A percentile compares a stretch with the other conserved stretches of the same genome.
phyloP scores from a whole-genome alignment of 2,888 invertebrate genomes.

The Malthinus seriepunctatus region DNA sequence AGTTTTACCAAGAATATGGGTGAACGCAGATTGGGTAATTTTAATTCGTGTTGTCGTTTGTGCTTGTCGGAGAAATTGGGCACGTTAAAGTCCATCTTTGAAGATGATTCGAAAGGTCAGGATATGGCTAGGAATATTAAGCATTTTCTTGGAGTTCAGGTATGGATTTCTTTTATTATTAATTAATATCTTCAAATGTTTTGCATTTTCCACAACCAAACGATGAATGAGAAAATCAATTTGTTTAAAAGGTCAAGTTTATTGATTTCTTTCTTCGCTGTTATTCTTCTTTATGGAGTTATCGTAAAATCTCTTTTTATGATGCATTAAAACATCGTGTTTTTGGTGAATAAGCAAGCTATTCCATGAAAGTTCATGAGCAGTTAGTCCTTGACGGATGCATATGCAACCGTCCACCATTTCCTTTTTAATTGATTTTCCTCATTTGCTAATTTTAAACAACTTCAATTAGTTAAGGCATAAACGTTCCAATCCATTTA shows the following conservation, averaged over 20 bases:
- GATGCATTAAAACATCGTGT: no score
- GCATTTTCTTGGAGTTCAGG: slow-evolving; percentile 69
- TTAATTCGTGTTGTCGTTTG: slow-evolving; percentile 51
- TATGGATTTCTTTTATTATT: slow-evolving; percentile 50
- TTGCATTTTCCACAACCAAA: background rate
- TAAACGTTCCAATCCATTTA: no score
- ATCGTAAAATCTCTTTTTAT: no score
- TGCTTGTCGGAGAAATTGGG: slow-evolving; percentile 50
- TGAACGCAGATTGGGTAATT: slow-evolving; percentile 38
- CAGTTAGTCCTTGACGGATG: no score
- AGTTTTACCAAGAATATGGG: slow-evolving; percentile 21
- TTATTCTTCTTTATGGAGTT: no score
- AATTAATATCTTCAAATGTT: background rate
- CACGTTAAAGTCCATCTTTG: slow-evolving; percentile 47
- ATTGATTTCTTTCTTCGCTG: background rate
- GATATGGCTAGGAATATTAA: slow-evolving; percentile 67
- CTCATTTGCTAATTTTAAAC: no score
- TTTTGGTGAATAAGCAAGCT: no score
- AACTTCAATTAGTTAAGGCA: no score
- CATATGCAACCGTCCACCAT: no score
- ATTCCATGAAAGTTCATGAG: no score
- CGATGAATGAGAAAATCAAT: background rate
- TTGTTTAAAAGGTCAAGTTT: background rate
- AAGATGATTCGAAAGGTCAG: slow-evolving; percentile 41
- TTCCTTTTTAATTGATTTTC: no score